A percentile compares a stretch with the other conserved stretches of the same genome.
Conservation (phyloP, 2,888 invertebrate species). For the Xylota sylvarum region DNA sequence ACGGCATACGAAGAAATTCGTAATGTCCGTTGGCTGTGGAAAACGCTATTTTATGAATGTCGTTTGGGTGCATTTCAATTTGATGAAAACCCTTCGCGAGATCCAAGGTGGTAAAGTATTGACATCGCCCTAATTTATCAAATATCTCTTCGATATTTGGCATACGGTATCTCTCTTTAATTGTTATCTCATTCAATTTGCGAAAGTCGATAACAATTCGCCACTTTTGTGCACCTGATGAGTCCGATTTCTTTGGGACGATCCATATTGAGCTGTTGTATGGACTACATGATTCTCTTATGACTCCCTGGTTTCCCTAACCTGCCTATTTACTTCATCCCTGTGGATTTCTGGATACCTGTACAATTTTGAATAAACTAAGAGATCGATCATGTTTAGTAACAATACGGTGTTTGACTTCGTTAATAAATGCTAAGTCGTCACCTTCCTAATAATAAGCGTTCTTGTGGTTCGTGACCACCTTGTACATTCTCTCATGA, state of each 20-base stretch:
- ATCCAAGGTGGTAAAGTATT: no score
- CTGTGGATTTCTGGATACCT: background rate
- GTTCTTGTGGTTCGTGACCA: no score
- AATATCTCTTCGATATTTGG: constrained; percentile 4
- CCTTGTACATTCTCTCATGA: constrained; percentile 2
- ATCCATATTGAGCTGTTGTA: no score
- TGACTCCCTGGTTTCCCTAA: no score
- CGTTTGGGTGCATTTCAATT: constrained; percentile 1
- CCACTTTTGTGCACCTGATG: background rate
- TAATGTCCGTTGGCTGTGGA: background rate
- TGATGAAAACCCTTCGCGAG: background rate
- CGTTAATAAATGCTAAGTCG: background rate
- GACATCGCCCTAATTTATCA: no score
- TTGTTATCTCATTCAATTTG: constrained; percentile 1
- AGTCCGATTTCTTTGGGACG: no score
- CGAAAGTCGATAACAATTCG: constrained; percentile 3
- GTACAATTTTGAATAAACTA: background rate
- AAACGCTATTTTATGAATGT: constrained; percentile 4
- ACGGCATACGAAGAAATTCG: no score
- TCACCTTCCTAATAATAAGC: no score
- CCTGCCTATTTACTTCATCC: background rate
- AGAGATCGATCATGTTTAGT: background rate
- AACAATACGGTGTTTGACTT: background rate
- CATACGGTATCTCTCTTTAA: background rate
- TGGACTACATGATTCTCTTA: no score